These are phyloP conservation scores for Saguinus midas DNA, from an alignment of 2,113 vertebrate genomes.

Conservation along the genomic window DNA sequence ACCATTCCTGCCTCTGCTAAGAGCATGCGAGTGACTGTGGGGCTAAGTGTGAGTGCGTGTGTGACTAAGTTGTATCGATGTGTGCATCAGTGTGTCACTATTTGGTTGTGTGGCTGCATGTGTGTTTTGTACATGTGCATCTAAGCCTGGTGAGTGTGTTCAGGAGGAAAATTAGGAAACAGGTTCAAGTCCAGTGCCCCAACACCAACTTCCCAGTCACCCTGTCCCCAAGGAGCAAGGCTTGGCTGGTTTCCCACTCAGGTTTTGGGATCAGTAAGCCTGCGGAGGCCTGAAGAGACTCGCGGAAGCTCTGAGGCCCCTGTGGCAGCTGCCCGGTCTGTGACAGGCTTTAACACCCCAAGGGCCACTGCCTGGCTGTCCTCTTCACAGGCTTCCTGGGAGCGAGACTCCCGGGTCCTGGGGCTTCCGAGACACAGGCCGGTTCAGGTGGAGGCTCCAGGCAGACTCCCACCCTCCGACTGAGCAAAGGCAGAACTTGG, in stretches of 20 bases:
- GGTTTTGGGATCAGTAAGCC: not conserved
- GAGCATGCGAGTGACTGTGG: not conserved
- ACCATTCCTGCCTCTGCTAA: not conserved
- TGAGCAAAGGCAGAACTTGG: not conserved
- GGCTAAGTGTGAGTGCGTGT: not conserved
- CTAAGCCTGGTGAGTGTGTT: not conserved
- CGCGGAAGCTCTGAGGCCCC: rapidly evolving
- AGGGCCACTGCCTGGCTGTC: not conserved
- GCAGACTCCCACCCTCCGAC: not conserved
- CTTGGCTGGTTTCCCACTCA: no score
- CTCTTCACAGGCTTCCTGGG: not conserved
- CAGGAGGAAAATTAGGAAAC: not conserved
- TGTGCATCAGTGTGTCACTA: not conserved
- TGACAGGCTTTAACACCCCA: not conserved
- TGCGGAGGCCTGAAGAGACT: not conserved
- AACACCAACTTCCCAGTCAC: not conserved
- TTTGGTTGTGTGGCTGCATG: not conserved
- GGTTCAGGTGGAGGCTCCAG: not conserved
- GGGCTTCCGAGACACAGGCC: no score
- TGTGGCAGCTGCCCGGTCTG: not conserved
- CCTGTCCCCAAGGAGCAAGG: not conserved
- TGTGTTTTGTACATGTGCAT: not conserved
- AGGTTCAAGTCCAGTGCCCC: not conserved
- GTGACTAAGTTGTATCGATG: not conserved
- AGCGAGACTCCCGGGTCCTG: not conserved